phyloP scores from a whole-genome alignment of 2,888 invertebrate species.

The Scotopteryx bipunctaria region DNA sequence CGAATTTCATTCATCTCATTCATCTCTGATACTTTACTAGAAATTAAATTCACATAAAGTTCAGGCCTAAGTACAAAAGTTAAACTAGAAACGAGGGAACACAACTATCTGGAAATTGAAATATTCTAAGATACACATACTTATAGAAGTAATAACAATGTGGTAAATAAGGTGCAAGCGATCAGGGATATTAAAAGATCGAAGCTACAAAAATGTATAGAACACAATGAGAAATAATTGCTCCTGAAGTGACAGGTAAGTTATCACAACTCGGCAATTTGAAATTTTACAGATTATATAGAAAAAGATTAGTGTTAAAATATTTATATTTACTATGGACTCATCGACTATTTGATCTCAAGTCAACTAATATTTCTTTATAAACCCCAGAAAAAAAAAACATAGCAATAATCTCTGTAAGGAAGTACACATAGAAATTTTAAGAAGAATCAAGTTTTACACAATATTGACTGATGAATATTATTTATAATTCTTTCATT shows the following conservation, averaged over 20 bases:
- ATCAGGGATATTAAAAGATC: conserved; percentile 29
- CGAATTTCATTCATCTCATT: conserved; percentile 60
- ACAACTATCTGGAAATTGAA: conserved; percentile 53
- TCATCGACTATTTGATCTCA: not conserved
- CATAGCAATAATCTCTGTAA: conserved; percentile 8
- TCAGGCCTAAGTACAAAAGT: conserved; percentile 74
- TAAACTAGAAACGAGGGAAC: conserved; percentile 57
- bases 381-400: conserved; percentile 7
- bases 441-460: not conserved
- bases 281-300: not conserved
- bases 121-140: conserved; percentile 52
- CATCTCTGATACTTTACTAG: conserved; percentile 54
- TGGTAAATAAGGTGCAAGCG: conserved; percentile 43
- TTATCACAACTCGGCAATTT: conserved; percentile 21
- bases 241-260: conserved; percentile 3
- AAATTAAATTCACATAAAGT: conserved; percentile 55
- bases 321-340: not conserved
- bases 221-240: conserved; percentile 5
- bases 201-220: not conserved
- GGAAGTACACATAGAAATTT: conserved; percentile 10
- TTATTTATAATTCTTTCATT: conserved; percentile 47
- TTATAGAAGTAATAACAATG: conserved; percentile 56
- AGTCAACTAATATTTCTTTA: too few species aligned
- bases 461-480: conserved; percentile 26
- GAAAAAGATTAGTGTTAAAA: not conserved